Conservation (phyloP, 2,797 vertebrate species). For the Hippocampus kuda region DNA sequence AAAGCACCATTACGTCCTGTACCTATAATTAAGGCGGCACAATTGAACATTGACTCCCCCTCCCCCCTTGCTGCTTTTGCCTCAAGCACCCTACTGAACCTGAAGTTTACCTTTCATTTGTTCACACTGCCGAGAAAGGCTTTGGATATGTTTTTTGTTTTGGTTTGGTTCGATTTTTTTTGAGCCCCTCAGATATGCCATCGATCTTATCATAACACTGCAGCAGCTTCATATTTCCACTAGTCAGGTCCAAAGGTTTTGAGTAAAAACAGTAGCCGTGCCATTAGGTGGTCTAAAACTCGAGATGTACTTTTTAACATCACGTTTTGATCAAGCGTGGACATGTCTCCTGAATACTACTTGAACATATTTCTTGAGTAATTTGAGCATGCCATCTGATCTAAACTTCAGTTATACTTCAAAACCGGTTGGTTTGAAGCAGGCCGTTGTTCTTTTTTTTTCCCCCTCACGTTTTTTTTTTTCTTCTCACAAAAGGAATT, state of each 20-base stretch:
- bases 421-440: neutral
- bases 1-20: too few species aligned
- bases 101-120: neutral
- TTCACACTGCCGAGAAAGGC: neutral
- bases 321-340: neutral
- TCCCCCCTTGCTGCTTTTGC: neutral
- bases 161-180: neutral
- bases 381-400: neutral
- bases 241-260: neutral
- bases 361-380: neutral
- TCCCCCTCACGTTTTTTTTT: neutral
- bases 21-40: neutral
- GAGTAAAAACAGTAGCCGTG: neutral
- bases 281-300: neutral
- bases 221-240: neutral
- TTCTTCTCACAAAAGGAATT: neutral
- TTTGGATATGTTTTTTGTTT: neutral
- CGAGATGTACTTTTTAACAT: neutral
- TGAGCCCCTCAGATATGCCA: neutral
- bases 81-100: neutral
- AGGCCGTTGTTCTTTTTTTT: neutral
- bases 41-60: neutral
- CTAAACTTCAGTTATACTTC: neutral
- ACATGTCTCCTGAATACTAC: too few species aligned
- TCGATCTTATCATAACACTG: neutral